phyloP scores from a whole-genome alignment of 2,113 vertebrate genomes.

The Paramormyrops kingsleyae region DNA sequence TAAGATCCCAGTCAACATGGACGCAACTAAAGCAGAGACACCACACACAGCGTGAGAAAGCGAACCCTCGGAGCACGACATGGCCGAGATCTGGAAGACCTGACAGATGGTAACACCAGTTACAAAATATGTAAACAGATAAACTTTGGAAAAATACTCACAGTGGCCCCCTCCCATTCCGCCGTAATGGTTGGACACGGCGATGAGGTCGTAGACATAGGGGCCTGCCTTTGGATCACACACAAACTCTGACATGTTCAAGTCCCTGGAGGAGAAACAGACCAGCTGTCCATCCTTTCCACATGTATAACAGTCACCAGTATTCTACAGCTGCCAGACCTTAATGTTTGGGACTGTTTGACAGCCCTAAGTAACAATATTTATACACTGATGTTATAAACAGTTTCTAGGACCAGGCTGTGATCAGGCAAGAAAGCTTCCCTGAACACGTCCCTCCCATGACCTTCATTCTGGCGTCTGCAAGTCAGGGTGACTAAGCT shows the following conservation, averaged over 20 bases:
- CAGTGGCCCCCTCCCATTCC: conserved; percentile 96
- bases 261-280: conserved; percentile 60
- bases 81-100: neutral
- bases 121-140: neutral
- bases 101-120: neutral
- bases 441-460: neutral
- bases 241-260: conserved; percentile 93
- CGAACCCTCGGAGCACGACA: neutral
- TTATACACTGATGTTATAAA: neutral
- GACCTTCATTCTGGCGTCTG: neutral
- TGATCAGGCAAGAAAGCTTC: neutral
- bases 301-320: neutral
- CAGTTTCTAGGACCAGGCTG: neutral
- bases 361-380: neutral
- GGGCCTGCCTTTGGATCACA: conserved; percentile 79
- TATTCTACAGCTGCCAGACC: neutral
- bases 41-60: neutral
- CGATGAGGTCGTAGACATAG: conserved; percentile 85
- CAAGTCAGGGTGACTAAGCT: conserved; percentile 19
- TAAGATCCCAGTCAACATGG: neutral
- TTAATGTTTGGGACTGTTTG: neutral
- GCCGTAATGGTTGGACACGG: conserved; percentile 93
- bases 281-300: neutral
- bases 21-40: neutral
- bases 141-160: conserved; percentile 58